These are phyloP conservation scores for Diphyllodes magnificus DNA, from an alignment of 2,113 vertebrate genomes.

Conservation along the genomic window DNA sequence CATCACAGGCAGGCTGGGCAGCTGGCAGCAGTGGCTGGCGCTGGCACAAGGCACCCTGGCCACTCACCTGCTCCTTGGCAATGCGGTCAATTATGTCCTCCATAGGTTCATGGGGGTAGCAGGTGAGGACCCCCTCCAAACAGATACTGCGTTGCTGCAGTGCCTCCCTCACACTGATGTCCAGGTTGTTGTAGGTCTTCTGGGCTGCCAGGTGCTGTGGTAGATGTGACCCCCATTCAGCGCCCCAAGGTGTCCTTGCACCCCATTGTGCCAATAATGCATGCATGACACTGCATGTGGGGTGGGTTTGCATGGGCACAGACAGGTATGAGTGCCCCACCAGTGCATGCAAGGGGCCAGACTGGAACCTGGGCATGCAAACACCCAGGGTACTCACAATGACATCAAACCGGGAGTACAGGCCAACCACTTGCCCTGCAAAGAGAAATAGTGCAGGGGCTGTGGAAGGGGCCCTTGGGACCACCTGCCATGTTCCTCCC, in stretches of 20 bases:
- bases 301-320: neutral
- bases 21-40: rapidly evolving
- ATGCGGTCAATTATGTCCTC: constrained; percentile 85
- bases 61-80: constrained; percentile 80
- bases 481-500: neutral
- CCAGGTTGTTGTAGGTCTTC: constrained; percentile 89
- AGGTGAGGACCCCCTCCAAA: constrained; percentile 89
- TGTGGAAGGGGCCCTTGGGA: neutral
- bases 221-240: neutral
- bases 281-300: rapidly evolving
- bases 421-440: constrained; percentile 87
- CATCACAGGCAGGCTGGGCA: neutral
- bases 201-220: constrained; percentile 86
- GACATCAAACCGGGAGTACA: constrained; percentile 94
- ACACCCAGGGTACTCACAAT: constrained; percentile 81
- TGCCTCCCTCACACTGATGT: constrained; percentile 85
- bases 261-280: too few species aligned
- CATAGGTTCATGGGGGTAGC: constrained; percentile 84
- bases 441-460: neutral
- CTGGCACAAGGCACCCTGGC: rapidly evolving
- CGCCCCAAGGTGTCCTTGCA: rapidly evolving
- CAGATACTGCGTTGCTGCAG: constrained; percentile 73
- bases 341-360: neutral
- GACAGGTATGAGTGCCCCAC: neutral
- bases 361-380: neutral